phyloP scores from a whole-genome alignment of 2,113 vertebrate species.

The Daubentonia madagascariensis region DNA sequence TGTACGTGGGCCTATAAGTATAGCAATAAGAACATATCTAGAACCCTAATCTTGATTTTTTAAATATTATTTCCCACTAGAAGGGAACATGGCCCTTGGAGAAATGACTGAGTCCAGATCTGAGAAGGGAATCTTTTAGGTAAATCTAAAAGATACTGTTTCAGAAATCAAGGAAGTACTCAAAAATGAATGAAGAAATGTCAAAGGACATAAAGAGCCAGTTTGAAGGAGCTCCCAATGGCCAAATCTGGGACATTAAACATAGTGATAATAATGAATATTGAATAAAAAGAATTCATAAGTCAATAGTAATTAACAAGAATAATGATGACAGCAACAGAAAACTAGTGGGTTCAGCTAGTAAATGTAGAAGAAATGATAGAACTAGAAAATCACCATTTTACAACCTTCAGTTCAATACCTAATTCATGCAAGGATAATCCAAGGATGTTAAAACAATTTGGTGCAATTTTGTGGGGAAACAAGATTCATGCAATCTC shows the following conservation, averaged over 20 bases:
- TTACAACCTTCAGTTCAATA: background rate
- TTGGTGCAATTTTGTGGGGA: background rate
- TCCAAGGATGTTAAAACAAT: background rate
- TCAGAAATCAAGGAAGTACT: background rate
- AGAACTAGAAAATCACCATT: background rate
- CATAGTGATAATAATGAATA: background rate
- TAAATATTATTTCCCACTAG: background rate
- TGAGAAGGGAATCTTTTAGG: background rate
- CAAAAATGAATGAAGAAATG: background rate
- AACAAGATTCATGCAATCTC: background rate
- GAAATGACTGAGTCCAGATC: background rate
- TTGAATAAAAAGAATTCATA: background rate
- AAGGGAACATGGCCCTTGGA: background rate
- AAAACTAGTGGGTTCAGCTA: background rate
- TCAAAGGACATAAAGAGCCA: background rate
- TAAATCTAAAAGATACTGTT: background rate
- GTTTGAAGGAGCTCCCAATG: background rate
- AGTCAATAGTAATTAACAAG: background rate
- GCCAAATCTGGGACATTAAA: background rate
- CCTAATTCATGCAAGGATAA: background rate
- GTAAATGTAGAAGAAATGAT: background rate
- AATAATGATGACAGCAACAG: background rate
- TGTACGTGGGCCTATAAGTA: background rate
- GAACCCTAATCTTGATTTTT: background rate
- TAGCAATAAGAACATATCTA: background rate